phyloP scores from a whole-genome alignment of 2,797 vertebrate species.

The Tragopan temminckii region DNA sequence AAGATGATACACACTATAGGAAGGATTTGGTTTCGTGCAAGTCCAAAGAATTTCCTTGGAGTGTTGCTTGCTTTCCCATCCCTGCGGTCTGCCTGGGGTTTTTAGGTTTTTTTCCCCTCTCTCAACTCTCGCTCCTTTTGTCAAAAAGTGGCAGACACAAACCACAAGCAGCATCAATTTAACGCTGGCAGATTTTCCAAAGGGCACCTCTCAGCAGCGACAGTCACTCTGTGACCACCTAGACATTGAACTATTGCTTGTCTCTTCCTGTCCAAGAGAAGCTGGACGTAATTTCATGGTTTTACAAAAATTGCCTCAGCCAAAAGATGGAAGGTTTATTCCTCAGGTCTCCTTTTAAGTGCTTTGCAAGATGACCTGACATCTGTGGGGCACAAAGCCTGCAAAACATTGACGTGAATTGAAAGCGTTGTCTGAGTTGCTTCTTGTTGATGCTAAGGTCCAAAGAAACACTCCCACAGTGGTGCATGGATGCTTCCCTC shows the following conservation, averaged over 20 bases:
- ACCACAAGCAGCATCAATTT: slow-evolving; percentile 24
- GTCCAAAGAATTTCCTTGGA: neutral
- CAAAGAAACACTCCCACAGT: neutral
- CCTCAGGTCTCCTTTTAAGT: slow-evolving; percentile 17
- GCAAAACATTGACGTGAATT: neutral
- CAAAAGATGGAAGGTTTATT: neutral
- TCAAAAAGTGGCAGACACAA: slow-evolving; percentile 25
- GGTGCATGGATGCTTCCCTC: neutral
- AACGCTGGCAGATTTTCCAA: neutral
- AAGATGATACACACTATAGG: slow-evolving; percentile 3
- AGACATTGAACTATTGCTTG: neutral
- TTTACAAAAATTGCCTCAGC: slow-evolving; percentile 38
- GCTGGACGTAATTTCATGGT: slow-evolving; percentile 21
- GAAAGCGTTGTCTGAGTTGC: neutral
- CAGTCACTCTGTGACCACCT: neutral
- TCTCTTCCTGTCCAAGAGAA: neutral
- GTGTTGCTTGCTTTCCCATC: slow-evolving; percentile 16
- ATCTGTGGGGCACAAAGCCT: slow-evolving; percentile 1
- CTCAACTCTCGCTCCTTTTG: slow-evolving; percentile 11
- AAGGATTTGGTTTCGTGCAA: slow-evolving; percentile 29
- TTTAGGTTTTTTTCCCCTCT: neutral
- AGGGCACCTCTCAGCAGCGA: slow-evolving; percentile 5
- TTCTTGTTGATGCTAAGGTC: neutral
- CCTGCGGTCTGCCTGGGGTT: neutral
- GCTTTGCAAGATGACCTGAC: slow-evolving; percentile 12